Evolutionary conservation across 2,113 vertebrate genomes (phyloP).

Genomic region (Echinops telfairi): DNA sequence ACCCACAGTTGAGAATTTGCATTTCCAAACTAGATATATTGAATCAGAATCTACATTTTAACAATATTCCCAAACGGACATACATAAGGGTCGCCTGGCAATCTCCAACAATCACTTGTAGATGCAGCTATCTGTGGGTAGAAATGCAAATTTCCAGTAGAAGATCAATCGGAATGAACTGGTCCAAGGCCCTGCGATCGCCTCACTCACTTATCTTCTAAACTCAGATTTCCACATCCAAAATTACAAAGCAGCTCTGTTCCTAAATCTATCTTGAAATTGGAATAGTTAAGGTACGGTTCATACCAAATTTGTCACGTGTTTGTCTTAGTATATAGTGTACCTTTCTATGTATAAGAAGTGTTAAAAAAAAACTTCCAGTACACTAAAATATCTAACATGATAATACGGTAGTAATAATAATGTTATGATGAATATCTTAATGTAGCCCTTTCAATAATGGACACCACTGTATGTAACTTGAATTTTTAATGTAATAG

Average conservation of each 20-base stretch:
- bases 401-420: background rate
- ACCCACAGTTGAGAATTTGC: background rate
- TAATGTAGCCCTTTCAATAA: background rate
- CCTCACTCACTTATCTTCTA: slow-evolving; percentile 22
- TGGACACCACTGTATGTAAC: background rate
- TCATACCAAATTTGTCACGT: too few species aligned
- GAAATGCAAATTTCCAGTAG: too few species aligned
- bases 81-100: background rate
- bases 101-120: background rate
- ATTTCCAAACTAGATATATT: background rate
- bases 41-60: background rate
- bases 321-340: too few species aligned
- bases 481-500: background rate
- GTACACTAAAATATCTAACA: too few species aligned
- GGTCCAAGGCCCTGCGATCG: background rate
- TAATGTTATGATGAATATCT: background rate
- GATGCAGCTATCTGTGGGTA: too few species aligned
- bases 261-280: background rate
- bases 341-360: too few species aligned
- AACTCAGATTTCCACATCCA: slow-evolving; percentile 20
- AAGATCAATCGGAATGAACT: too few species aligned
- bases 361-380: too few species aligned
- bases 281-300: background rate
- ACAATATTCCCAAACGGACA: background rate
- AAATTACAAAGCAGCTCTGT: background rate